Percentiles rank a stretch among this genome's conserved stretches.
Conservation (phyloP, 2,888 invertebrate genomes). For the Clanis bilineata region DNA sequence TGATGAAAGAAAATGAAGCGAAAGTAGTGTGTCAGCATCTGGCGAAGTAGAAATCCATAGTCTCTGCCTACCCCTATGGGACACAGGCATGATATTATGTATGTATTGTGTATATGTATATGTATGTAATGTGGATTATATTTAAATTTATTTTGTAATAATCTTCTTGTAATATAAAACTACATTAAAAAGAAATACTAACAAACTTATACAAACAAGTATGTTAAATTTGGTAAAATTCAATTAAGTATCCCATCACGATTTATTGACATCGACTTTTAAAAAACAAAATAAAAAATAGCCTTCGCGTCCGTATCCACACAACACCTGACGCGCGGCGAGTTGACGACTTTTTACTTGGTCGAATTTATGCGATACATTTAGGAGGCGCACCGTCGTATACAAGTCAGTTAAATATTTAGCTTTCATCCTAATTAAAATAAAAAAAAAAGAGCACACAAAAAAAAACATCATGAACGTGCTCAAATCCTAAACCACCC, state of each 20-base stretch:
- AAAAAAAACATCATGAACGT: too few relatives aligned
- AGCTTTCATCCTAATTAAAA: conserved; percentile 73
- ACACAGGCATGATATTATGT: too few relatives aligned
- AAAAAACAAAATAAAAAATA: conserved; percentile 4
- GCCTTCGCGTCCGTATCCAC: conserved; percentile 38
- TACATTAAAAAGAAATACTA: not conserved
- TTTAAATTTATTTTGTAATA: too few relatives aligned
- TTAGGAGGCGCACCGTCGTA: conserved; percentile 70
- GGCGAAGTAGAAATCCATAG: too few relatives aligned
- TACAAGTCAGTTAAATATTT: conserved; percentile 75
- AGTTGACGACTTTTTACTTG: conserved; percentile 76
- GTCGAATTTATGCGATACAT: conserved; percentile 76
- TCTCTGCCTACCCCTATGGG: too few relatives aligned
- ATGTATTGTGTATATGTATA: too few relatives aligned
- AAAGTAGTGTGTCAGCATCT: too few relatives aligned
- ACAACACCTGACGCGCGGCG: conserved; percentile 31
- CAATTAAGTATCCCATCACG: not conserved
- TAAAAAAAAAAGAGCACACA: too few relatives aligned
- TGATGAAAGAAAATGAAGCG: too few relatives aligned
- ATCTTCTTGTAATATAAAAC: too few relatives aligned
- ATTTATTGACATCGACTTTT: not conserved
- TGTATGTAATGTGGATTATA: too few relatives aligned
- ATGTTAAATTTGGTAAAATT: not conserved
- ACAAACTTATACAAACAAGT: not conserved
- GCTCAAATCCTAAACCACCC: too few relatives aligned